Evolutionary conservation across 2,797 vertebrate species (phyloP), one percentile per base, ranked within the genome.

Genomic region (Hirundo rustica): DNA sequence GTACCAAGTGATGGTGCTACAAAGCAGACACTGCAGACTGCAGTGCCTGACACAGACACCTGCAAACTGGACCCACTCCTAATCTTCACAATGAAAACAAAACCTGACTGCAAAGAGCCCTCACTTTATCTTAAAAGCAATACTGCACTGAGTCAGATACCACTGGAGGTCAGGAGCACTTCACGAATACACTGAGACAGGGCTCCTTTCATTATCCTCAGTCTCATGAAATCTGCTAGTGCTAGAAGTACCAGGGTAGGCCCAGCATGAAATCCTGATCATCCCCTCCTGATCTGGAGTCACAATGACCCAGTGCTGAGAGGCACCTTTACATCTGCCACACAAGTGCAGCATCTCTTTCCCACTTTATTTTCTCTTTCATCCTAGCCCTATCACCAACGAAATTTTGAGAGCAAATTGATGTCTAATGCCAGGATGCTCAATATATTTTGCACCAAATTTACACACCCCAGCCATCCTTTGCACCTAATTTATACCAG

Each of bases 91-190:
- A 57, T 13, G 53, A 80, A 93, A 93, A 36, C 32, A 38, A 73
- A 81, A n/a, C 3, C 34, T 42, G 70, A 17, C 42, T 26, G 38
- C 71, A 53, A n/a, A 88, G 54, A 85, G 64, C 32, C 34, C 25
- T 88, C 1, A 2, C 25, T 78, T 62, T 13, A 26, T 54, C 40
- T 78, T 32, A 62, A 64, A 71, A 51, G 77, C 48, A 75, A 58
- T 30, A 9, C 34, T 68, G 89, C 4, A 2, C 30, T 54, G 22
- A 89, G 44, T 38, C 58, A 85, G 72, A 47, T 9, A 95, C 86
- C 94, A 96, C 93, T 91, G 93, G 89, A 95, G 92, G 93, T 96
- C 95, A 94, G 93, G 74, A 93, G 93, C 40, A 80, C 92, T 58
- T 85, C 89, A 89, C 3, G 16, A 87, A 85, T 72, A 36, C 5